A percentile compares a stretch with the other conserved stretches of the same genome.
These are phyloP conservation scores for Fulmarus glacialis DNA, from an alignment of 2,113 vertebrate genomes.

Conservation along the genomic window DNA sequence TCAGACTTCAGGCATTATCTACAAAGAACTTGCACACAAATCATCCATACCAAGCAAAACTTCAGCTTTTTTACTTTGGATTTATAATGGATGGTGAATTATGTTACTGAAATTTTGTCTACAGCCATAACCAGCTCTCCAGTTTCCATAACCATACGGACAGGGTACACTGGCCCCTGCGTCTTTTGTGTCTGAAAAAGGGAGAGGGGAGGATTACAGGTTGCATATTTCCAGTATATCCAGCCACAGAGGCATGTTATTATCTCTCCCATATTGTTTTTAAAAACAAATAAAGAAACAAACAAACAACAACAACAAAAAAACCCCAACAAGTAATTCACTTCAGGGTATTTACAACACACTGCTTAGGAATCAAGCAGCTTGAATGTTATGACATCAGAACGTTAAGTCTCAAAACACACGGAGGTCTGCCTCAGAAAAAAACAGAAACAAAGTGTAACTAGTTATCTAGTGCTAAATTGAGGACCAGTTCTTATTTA, in stretches of 20 bases:
- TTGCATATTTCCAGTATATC: background rate
- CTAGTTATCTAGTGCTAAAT: background rate
- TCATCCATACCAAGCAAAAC: background rate
- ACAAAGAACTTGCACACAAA: background rate
- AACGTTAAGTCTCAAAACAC: background rate
- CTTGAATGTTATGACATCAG: background rate
- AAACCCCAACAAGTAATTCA: background rate
- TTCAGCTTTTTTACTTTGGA: background rate
- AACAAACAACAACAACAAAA: too few relatives aligned
- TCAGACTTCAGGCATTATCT: conserved; percentile 13
- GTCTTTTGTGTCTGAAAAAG: background rate
- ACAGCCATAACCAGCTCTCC: background rate
- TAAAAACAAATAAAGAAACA: background rate
- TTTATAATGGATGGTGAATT: conserved; percentile 1
- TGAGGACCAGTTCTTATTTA: background rate
- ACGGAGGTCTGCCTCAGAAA: background rate
- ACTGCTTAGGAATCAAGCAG: background rate
- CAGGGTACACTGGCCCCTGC: background rate
- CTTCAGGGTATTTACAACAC: background rate
- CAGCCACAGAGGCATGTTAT: background rate
- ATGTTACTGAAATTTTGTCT: background rate
- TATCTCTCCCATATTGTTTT: background rate
- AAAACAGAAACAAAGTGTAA: background rate
- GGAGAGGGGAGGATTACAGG: background rate
- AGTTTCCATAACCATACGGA: background rate